Percentiles rank a stretch among this genome's conserved stretches.
phyloP scores from a whole-genome alignment of 2,888 invertebrate genomes.

The Drosophila melanosoma region DNA sequence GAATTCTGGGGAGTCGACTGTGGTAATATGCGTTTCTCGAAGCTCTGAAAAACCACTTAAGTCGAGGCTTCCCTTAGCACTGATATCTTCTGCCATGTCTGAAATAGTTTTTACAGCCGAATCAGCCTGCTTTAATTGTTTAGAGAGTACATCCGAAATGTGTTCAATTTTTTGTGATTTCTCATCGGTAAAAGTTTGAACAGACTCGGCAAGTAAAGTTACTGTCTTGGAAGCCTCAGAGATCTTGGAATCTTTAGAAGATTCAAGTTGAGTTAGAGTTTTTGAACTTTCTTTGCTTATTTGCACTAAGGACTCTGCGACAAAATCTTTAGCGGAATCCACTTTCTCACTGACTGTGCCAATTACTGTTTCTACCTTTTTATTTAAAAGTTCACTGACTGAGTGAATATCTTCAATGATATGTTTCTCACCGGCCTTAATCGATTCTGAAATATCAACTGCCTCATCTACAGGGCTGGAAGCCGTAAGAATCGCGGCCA shows the following conservation, averaged over 20 bases:
- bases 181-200: slow-evolving; percentile 33
- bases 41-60: slow-evolving; percentile 87
- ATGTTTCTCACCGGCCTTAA: slow-evolving; percentile 47
- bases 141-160: slow-evolving; percentile 24
- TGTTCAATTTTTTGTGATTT: slow-evolving; percentile 29
- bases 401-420: slow-evolving; percentile 43
- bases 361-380: slow-evolving; percentile 27
- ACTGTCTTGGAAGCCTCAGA: slow-evolving; percentile 31
- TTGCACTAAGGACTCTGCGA: slow-evolving; percentile 38
- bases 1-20: slow-evolving; percentile 88
- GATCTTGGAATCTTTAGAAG: slow-evolving; percentile 37
- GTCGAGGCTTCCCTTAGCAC: slow-evolving; percentile 82
- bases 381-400: slow-evolving; percentile 21
- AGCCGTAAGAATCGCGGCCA: slow-evolving; percentile 57
- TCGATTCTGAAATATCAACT: slow-evolving; percentile 28
- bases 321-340: slow-evolving; percentile 44
- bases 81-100: slow-evolving; percentile 43
- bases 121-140: slow-evolving; percentile 14
- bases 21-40: slow-evolving; percentile 90
- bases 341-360: slow-evolving; percentile 30
- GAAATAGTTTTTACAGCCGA: slow-evolving; percentile 16
- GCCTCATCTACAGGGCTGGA: slow-evolving; percentile 74
- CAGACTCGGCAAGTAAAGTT: slow-evolving; percentile 30
- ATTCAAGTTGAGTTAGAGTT: slow-evolving; percentile 34
- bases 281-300: slow-evolving; percentile 42